Percentiles rank a stretch among this genome's conserved stretches.
These are phyloP conservation scores for Synanthedon vespiformis DNA, from an alignment of 2,888 invertebrate genomes.

Conservation along the genomic window DNA sequence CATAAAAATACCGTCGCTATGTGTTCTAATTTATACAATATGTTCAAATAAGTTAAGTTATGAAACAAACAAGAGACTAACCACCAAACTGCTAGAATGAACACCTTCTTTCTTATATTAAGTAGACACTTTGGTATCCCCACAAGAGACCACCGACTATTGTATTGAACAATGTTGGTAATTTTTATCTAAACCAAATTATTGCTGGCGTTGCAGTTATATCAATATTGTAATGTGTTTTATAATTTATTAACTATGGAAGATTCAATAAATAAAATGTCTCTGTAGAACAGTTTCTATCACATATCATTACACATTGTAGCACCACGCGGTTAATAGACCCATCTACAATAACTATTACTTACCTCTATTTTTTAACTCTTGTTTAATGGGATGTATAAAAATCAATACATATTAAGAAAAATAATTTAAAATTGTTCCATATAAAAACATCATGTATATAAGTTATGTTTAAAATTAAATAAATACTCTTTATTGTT, in stretches of 20 bases:
- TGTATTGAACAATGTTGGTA: conserved; percentile 32
- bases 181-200: conserved; percentile 47
- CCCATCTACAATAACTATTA: conserved; percentile 59
- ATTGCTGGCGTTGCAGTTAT: conserved; percentile 46
- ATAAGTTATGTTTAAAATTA: conserved; percentile 65
- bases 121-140: conserved; percentile 42
- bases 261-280: conserved; percentile 68
- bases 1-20: too few species aligned
- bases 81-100: background rate
- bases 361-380: conserved; percentile 60
- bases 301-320: conserved; percentile 68
- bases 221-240: conserved; percentile 42
- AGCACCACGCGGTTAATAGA: conserved; percentile 70
- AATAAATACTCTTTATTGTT: conserved; percentile 67
- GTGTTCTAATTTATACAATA: too few species aligned
- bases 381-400: conserved; percentile 67
- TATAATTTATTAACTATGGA: conserved; percentile 59
- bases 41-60: too few species aligned
- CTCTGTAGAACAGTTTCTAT: conserved; percentile 68
- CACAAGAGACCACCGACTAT: conserved; percentile 34
- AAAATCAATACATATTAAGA: conserved; percentile 65
- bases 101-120: conserved; percentile 13
- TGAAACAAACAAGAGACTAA: background rate
- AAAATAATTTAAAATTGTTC: conserved; percentile 65
- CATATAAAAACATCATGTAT: conserved; percentile 69